Percentiles rank a stretch among this genome's conserved stretches.
phyloP scores from a whole-genome alignment of 2,113 vertebrate species.

The Pelmatolapia mariae region DNA sequence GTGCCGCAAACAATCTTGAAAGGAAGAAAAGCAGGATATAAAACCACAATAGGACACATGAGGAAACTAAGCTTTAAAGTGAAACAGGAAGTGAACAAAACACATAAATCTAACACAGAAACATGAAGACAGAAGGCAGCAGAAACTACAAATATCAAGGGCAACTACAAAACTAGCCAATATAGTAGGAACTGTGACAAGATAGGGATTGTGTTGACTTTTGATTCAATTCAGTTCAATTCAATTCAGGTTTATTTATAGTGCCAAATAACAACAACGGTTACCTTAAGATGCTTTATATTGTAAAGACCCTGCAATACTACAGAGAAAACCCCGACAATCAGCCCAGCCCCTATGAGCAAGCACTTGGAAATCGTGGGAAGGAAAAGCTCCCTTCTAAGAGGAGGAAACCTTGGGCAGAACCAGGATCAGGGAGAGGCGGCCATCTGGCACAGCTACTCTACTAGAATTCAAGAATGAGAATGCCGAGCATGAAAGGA shows the following conservation, averaged over 20 bases:
- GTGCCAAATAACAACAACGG: not conserved
- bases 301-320: not conserved
- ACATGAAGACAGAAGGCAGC: not conserved
- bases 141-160: not conserved
- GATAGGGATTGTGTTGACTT: not conserved
- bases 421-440: not conserved
- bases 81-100: not conserved
- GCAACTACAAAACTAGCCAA: not conserved
- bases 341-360: rapidly evolving
- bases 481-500: rapidly evolving
- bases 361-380: not conserved
- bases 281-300: not conserved
- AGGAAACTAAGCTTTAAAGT: not conserved
- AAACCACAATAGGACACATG: not conserved
- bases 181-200: not conserved
- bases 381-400: not conserved
- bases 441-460: not conserved
- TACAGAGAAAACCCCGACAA: not conserved
- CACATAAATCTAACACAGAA: not conserved
- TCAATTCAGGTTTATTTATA: not conserved
- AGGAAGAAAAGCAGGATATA: not conserved
- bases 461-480: not conserved
- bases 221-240: not conserved
- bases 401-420: not conserved
- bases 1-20: not conserved